Conservation (phyloP, 2,113 vertebrate species). For the zebrafish (Danio rerio) region DNA sequence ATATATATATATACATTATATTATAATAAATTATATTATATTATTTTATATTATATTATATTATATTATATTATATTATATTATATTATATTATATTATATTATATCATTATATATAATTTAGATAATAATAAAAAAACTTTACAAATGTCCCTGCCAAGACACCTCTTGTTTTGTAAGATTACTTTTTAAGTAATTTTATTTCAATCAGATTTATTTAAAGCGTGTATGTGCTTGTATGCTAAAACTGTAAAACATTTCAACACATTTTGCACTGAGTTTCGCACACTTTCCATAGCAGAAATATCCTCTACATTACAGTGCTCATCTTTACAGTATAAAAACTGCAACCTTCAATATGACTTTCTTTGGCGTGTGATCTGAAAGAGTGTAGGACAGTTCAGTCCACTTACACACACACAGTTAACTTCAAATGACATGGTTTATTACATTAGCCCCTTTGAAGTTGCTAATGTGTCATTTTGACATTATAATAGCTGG, state of each 20-base stretch:
- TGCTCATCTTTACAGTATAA: background rate
- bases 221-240: background rate
- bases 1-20: too few relatives aligned
- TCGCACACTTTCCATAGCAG: background rate
- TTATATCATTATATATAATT: too few relatives aligned
- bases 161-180: too few relatives aligned
- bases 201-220: background rate
- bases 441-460: constrained; percentile 29
- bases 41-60: too few relatives aligned
- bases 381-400: background rate
- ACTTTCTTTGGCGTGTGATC: background rate
- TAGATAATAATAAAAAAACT: too few relatives aligned
- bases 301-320: background rate
- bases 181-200: background rate
- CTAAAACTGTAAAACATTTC: background rate
- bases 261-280: background rate
- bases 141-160: too few relatives aligned
- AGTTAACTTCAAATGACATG: constrained; percentile 4
- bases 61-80: too few relatives aligned
- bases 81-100: too few relatives aligned
- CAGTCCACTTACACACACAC: constrained; percentile 2
- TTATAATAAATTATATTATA: too few relatives aligned
- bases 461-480: constrained; percentile 21
- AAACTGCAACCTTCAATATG: background rate
- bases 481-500: constrained; percentile 18